phyloP scores from a whole-genome alignment of 2,113 vertebrate species.

The Castor canadensis region DNA sequence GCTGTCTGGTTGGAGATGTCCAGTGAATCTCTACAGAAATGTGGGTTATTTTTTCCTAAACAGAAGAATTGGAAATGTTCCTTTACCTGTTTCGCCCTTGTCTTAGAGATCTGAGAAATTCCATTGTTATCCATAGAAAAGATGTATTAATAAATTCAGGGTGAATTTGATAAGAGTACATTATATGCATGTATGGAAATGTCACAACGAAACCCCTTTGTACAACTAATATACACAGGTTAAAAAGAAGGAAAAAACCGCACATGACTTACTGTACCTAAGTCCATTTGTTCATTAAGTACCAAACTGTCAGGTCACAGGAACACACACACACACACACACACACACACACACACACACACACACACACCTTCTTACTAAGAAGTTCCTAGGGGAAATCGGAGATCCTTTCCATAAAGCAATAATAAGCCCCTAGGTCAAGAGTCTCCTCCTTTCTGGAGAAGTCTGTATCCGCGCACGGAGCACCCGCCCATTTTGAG shows the following conservation, averaged over 20 bases:
- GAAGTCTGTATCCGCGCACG: background rate
- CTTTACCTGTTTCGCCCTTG: background rate
- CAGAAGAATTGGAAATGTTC: background rate
- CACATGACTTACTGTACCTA: background rate
- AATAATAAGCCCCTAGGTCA: background rate
- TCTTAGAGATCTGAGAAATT: constrained; percentile 25
- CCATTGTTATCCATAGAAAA: constrained; percentile 16
- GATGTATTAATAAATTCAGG: background rate
- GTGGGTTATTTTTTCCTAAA: constrained; percentile 3
- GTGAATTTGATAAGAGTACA: no score
- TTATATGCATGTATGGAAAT: no score
- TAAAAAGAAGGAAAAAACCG: no score
- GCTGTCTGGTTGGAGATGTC: background rate
- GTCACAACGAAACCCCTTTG: no score
- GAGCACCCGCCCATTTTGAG: background rate
- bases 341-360: background rate
- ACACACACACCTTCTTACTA: constrained; percentile 8
- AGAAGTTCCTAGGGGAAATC: constrained; percentile 45
- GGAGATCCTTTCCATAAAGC: background rate
- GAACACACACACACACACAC: background rate
- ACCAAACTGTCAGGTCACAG: background rate
- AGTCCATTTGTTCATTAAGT: background rate
- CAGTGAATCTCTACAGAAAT: background rate
- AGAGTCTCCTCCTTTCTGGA: background rate
- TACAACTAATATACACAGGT: no score